Conservation (phyloP, 2,113 vertebrate species). For the Butorides virescens region DNA sequence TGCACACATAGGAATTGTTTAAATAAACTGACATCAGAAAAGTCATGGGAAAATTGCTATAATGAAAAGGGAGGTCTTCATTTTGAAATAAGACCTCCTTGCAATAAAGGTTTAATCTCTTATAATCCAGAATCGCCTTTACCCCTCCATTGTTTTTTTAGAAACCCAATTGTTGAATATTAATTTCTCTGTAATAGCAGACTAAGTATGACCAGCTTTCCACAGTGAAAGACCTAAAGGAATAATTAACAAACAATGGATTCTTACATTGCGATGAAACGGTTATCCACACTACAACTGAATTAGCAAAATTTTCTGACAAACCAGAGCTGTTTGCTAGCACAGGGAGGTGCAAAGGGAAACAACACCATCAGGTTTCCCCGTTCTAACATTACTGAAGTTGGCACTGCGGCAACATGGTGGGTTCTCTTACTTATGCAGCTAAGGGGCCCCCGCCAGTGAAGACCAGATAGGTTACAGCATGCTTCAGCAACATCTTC, state of each 20-base stretch:
- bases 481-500: background rate
- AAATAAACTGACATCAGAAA: background rate
- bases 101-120: conserved; percentile 15
- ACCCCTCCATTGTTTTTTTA: background rate
- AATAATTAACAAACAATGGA: conserved; percentile 48
- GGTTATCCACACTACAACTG: background rate
- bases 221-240: conserved; percentile 47
- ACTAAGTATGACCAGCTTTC: conserved; percentile 45
- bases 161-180: conserved; percentile 13
- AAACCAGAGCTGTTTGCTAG: background rate
- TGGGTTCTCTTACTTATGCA: background rate
- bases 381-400: background rate
- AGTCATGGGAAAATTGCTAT: background rate
- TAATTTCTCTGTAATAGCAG: conserved; percentile 30
- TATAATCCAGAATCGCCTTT: background rate
- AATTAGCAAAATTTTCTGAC: background rate
- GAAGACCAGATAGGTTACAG: background rate
- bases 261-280: conserved; percentile 22
- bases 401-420: background rate
- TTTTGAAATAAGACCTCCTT: conserved; percentile 4
- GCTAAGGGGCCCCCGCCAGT: background rate
- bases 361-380: background rate
- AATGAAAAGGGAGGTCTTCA: background rate
- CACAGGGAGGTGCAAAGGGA: background rate
- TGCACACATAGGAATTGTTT: background rate